phyloP scores from a whole-genome alignment of 2,888 invertebrate genomes.

The Apamea sordens region DNA sequence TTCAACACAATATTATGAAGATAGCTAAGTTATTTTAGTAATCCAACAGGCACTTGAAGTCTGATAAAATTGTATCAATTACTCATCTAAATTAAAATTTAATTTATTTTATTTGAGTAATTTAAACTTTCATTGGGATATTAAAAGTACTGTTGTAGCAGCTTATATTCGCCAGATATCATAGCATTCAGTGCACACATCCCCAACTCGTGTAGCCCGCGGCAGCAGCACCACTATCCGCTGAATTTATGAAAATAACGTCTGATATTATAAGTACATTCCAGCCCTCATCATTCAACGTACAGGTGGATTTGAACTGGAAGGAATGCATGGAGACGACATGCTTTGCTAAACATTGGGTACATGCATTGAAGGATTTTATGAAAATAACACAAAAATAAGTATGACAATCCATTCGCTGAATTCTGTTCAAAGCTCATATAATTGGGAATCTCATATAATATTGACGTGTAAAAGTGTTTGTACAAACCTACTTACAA shows the following conservation, averaged over 20 bases:
- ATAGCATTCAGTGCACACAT: constrained; percentile 52
- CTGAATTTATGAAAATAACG: constrained; percentile 81
- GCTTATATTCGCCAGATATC: background rate
- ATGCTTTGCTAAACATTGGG: background rate
- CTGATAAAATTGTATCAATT: too few species aligned
- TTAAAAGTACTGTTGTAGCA: background rate
- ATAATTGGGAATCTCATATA: too few species aligned
- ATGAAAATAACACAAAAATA: background rate
- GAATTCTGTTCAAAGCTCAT: background rate
- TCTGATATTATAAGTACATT: constrained; percentile 71
- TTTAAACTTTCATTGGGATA: background rate
- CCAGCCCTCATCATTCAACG: constrained; percentile 62
- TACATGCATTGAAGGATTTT: background rate
- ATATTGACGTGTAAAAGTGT: too few species aligned
- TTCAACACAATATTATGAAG: background rate
- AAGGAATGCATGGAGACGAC: constrained; percentile 29
- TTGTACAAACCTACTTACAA: too few species aligned
- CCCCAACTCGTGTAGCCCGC: constrained; percentile 57
- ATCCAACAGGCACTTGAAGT: background rate
- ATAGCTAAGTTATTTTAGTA: background rate
- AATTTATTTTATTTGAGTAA: background rate
- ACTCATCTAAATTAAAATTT: too few species aligned
- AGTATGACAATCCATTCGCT: background rate
- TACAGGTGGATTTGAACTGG: constrained; percentile 52
- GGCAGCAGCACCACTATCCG: constrained; percentile 73